A percentile compares a stretch with the other conserved stretches of the same genome.
phyloP scores from a whole-genome alignment of 2,888 invertebrate species.

The Trissolcus brochymenae region DNA sequence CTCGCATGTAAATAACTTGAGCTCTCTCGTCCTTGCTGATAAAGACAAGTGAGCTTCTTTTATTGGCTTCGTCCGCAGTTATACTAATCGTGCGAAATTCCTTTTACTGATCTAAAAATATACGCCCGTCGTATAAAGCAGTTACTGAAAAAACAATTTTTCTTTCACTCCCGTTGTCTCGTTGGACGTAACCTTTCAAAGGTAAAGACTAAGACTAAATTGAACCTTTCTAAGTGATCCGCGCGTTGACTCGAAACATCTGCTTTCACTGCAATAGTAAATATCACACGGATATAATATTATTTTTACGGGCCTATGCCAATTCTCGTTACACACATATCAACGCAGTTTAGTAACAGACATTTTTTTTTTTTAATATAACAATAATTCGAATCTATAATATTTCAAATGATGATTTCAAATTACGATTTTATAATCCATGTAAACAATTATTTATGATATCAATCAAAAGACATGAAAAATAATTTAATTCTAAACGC shows the following conservation, averaged over 20 bases:
- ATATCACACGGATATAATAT: conserved; percentile 24
- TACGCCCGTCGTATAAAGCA: neutral
- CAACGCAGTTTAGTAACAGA: conserved; percentile 23
- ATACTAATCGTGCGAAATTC: neutral
- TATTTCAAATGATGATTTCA: no score
- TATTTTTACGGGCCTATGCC: conserved; percentile 14
- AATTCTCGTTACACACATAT: conserved; percentile 13
- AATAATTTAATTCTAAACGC: no score
- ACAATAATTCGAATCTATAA: no score
- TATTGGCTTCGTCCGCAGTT: conserved; percentile 5
- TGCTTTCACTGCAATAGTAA: conserved; percentile 14
- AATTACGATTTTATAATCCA: no score
- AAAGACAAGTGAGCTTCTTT: conserved; percentile 16
- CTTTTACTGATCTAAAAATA: neutral
- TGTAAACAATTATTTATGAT: neutral
- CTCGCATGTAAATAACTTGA: conserved; percentile 52
- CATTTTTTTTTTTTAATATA: neutral
- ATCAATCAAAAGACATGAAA: no score
- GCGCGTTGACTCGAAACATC: conserved; percentile 19
- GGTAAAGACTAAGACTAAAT: neutral
- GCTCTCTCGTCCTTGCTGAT: conserved; percentile 10
- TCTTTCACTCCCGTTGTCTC: conserved; percentile 1
- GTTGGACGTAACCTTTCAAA: neutral
- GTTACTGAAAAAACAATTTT: conserved; percentile 3
- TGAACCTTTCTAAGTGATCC: conserved; percentile 12